These are phyloP conservation scores for Himalopsyche phryganea DNA, from an alignment of 1,140 invertebrate genomes.

Conservation along the genomic window DNA sequence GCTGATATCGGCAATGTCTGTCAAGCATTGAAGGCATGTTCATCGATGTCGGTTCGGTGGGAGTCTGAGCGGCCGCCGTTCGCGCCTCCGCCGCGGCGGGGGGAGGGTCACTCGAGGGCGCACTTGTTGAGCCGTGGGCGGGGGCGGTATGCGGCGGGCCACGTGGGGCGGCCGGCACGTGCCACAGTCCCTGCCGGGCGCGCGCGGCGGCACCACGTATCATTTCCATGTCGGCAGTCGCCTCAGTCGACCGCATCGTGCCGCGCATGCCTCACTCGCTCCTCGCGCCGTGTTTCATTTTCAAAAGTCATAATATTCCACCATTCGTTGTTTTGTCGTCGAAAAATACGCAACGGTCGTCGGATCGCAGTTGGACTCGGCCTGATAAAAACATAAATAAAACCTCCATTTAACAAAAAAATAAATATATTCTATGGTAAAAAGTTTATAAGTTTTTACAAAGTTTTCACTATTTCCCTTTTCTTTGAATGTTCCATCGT, in stretches of 20 bases:
- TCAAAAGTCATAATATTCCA: not conserved
- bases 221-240: slow-evolving; percentile 1
- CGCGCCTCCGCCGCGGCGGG: not conserved
- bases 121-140: slow-evolving; percentile 14
- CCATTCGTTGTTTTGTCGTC: too few species aligned
- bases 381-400: too few species aligned
- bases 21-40: too few species aligned
- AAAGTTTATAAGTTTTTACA: too few species aligned
- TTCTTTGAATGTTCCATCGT: too few species aligned
- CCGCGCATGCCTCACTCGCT: not conserved
- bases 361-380: too few species aligned
- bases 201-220: not conserved
- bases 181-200: slow-evolving; percentile 3
- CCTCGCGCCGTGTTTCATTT: not conserved
- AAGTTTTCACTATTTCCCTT: too few species aligned
- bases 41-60: not conserved
- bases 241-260: slow-evolving; percentile 5
- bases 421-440: too few species aligned
- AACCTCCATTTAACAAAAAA: too few species aligned
- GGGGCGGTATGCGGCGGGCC: slow-evolving; percentile 3
- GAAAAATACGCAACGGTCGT: too few species aligned
- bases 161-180: slow-evolving; percentile 12
- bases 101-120: slow-evolving; percentile 13
- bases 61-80: not conserved
- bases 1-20: too few species aligned